These are phyloP conservation scores for Apodemia mormo DNA, from an alignment of 2,888 invertebrate species.

Conservation along the genomic window DNA sequence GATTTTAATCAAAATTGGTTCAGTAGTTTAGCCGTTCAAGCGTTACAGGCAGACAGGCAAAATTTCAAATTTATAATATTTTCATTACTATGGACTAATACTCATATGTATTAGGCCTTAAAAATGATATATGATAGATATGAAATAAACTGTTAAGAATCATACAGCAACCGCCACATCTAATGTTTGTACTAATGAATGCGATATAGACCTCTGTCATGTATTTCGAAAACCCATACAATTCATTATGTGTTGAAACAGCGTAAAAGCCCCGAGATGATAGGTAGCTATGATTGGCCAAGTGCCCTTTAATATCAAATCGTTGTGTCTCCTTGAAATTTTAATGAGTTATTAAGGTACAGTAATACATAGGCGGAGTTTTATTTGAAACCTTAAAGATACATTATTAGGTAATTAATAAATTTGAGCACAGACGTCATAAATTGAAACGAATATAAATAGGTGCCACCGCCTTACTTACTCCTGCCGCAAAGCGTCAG, in stretches of 20 bases:
- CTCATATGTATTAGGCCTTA: not conserved
- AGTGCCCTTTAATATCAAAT: conserved; percentile 8
- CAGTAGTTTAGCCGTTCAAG: too few species aligned
- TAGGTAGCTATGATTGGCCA: conserved; percentile 2
- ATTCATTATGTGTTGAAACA: conserved; percentile 3
- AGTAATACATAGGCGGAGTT: not conserved
- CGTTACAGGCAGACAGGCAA: too few species aligned
- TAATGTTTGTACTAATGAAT: conserved; percentile 10
- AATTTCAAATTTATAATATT: too few species aligned
- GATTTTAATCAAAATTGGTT: too few species aligned
- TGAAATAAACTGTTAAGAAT: not conserved
- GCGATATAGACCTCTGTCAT: conserved; percentile 2
- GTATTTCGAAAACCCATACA: not conserved
- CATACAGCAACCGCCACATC: not conserved
- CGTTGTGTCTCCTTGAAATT: conserved; percentile 1
- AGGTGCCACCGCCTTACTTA: too few species aligned
- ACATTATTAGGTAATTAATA: too few species aligned
- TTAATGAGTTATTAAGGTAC: conserved; percentile 1
- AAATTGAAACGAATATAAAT: too few species aligned
- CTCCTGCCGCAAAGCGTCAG: too few species aligned
- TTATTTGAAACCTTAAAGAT: too few species aligned
- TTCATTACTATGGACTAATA: too few species aligned
- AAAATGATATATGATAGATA: not conserved
- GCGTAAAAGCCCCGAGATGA: conserved; percentile 2
- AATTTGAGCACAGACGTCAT: too few species aligned